phyloP scores from a whole-genome alignment of 2,113 vertebrate species.

The Sciurus niger region DNA sequence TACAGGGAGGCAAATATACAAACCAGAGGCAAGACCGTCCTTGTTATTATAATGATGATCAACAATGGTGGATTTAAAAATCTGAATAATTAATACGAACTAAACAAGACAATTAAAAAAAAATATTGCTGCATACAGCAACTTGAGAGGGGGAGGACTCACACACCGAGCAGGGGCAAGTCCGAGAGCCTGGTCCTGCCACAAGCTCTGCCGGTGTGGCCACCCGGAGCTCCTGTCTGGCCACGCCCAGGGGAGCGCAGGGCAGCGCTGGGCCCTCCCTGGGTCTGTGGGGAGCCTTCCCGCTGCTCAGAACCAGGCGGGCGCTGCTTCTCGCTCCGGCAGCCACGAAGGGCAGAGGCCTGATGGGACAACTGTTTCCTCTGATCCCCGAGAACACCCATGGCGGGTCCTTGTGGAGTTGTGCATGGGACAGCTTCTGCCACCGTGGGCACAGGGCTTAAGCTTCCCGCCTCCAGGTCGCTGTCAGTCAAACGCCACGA shows the following conservation, averaged over 20 bases:
- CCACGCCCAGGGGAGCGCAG: background rate
- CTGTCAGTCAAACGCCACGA: background rate
- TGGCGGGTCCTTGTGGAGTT: background rate
- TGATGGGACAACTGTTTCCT: background rate
- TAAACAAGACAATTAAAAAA: background rate
- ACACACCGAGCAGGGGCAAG: background rate
- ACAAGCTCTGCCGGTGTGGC: background rate
- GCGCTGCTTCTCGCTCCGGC: background rate
- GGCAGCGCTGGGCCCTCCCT: too few species aligned
- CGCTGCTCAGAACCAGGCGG: background rate
- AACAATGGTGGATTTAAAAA: conserved; percentile 25
- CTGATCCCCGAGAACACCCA: background rate
- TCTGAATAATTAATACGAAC: background rate
- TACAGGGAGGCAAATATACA: background rate
- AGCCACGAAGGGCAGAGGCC: background rate
- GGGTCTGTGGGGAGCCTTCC: background rate
- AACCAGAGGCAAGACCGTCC: background rate
- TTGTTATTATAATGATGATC: background rate
- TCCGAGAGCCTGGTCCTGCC: background rate
- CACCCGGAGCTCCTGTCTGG: background rate
- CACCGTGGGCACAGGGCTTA: background rate
- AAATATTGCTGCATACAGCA: background rate
- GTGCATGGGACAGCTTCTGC: background rate
- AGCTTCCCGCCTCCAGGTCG: background rate
- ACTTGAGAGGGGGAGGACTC: background rate